Evolutionary conservation across 2,113 vertebrate species (phyloP), one percentile per base, ranked within the genome.

Genomic region (Ammodytes dubius): DNA sequence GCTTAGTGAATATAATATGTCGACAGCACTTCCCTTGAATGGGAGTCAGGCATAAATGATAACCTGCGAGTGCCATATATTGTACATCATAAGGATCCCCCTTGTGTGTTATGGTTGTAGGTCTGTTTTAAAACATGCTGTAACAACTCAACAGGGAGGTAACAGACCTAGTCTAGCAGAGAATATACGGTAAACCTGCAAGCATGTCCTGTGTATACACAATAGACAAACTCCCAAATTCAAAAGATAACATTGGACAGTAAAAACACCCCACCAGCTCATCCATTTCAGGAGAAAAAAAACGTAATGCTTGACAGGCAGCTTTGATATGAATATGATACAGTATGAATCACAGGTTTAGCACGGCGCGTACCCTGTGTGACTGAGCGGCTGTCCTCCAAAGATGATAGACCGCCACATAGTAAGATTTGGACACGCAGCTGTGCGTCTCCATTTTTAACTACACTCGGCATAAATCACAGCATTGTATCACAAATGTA

Each of bases 401-500:
- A 39, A 73, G 5, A 70, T 49, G 61, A 81, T 11, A 49, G 66
- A 40, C 52, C 50, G 11, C 13, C 39, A 60, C 45, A 12, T 2
- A 37, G 52, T 4, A 42, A 54, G 13, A 54, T 63, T 10, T 52
- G 50, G 13, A 72, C 43, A 59, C 19, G 83, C 69, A 76, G 74
- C 72, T 66, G 83, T 60, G 63, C 2, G 5, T 59, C 42, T 67
- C 47, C 64, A 14, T 74, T 9, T 45, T 45, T 42, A 15, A 17
- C 13, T n/a, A 39, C 0, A 39, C 60, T 61, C 65, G 40, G 66
- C 70, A 61, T n/a, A 71, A 75, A 84, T 78, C 64, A 69, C 27
- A 60, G 13, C 3, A 15, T 4, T 19, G 52, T 4, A 52, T 27
- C 56, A 40, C 50, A 11, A 6, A 5, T 43, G 8, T n/a, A 9